phyloP scores from a whole-genome alignment of 2,797 vertebrate species.

The Schizopygopsis malacanthus region DNA sequence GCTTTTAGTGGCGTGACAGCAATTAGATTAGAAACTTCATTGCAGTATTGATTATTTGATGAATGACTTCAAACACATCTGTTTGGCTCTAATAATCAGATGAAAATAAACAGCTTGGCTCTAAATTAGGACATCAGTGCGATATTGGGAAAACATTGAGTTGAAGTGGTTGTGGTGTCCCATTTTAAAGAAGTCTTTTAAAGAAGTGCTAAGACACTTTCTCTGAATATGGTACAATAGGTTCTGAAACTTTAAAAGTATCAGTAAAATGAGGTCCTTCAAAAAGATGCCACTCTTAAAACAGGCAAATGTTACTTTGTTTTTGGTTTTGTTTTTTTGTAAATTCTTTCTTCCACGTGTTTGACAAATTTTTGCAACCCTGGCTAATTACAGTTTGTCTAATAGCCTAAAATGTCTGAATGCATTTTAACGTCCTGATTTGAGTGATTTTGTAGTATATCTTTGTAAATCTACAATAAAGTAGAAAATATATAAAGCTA shows the following conservation, averaged over 20 bases:
- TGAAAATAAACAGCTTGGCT: conserved; percentile 15
- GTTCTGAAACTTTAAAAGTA: neutral
- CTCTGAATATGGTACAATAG: neutral
- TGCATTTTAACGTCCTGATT: neutral
- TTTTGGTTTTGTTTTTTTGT: neutral
- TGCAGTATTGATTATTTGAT: conserved; percentile 48
- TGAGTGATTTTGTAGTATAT: neutral
- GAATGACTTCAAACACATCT: conserved; percentile 50
- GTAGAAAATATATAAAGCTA: neutral
- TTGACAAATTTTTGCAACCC: neutral
- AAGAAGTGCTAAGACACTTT: neutral
- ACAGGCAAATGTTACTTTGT: too few species aligned
- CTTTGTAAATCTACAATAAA: neutral
- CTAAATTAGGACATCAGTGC: conserved; percentile 37
- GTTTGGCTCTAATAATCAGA: conserved; percentile 47
- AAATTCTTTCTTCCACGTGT: neutral
- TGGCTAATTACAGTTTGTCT: neutral
- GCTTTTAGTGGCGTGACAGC: conserved; percentile 14
- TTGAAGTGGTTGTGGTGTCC: conserved; percentile 9
- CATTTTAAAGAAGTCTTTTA: neutral
- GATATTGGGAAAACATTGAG: conserved; percentile 29
- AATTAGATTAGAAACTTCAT: conserved; percentile 47
- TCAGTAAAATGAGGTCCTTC: neutral
- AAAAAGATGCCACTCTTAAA: neutral
- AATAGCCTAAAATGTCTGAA: neutral